Base-by-base conservation (phyloP, 2,888 invertebrate species). In the Trichogramma dendrolimi region DNA sequence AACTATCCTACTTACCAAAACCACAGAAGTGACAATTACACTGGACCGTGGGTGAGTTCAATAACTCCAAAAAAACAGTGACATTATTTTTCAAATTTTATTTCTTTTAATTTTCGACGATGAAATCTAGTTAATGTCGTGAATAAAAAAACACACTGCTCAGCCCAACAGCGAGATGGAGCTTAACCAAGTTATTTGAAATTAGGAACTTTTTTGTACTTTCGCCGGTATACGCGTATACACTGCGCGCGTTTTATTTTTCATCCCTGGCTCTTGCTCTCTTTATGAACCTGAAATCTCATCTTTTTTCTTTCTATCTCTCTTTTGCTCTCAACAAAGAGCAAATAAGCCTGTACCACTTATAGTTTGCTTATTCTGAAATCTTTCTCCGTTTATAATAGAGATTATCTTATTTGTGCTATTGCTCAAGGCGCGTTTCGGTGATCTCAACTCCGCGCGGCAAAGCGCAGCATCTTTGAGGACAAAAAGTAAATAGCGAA, bases 11-110 rank as follows among this genome's bases (percentile, higher is more conserved):
- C 86, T 73, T 86, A 86, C 79, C 86, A 86, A 83, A 81, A 84
- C 51, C 83, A 85, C 61, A 77, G 80, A 67, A 83, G 84, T 72
- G 83, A 84, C 75, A 86, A 86, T 78, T 86, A 85, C 80, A 83
- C 83, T 80, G 82, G 86, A 74, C 83, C 86, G 76, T 87, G 86
- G 86, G 86, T 87, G 80, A 86, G 86, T 85, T 62, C 27, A 57
- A 62, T 11, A 27, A 27, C 27, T 27, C 27, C 27, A 27, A 27
- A 27, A 27, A 27, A 27, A 27, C 27, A 27, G 27, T 27, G 27
- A 27, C 27, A 27, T 27, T 27, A 1, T 27, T 27, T 27, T 27
- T 27, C 27, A 27, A 27, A 27, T 27, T 27, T 27, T 27, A 27
- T 27, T 27, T 27, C 27, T 27, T 27, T 27, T 27, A 27, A 27